These are phyloP conservation scores for Notoglanidium macrostoma DNA, from an alignment of 2,797 vertebrate species.

Conservation along the genomic window DNA sequence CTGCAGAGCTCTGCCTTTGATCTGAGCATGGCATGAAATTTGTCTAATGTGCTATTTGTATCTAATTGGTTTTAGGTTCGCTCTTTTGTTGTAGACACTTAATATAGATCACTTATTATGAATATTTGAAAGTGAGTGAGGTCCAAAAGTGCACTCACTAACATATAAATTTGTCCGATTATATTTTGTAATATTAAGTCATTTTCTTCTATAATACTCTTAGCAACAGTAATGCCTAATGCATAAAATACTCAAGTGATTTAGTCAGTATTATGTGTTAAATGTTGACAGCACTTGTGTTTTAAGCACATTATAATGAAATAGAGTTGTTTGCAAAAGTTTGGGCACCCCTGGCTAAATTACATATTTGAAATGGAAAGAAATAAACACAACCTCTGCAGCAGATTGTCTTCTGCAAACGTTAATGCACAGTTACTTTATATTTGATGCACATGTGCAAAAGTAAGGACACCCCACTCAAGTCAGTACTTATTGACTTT, in stretches of 20 bases:
- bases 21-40: neutral
- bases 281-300: neutral
- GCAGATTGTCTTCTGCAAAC: neutral
- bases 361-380: neutral
- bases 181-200: neutral
- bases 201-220: neutral
- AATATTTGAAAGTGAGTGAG: neutral
- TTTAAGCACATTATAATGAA: neutral
- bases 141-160: neutral
- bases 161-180: neutral
- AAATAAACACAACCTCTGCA: neutral
- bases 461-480: neutral
- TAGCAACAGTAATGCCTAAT: neutral
- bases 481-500: neutral
- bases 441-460: neutral
- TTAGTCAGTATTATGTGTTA: neutral
- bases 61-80: neutral
- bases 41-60: neutral
- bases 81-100: neutral
- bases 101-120: neutral
- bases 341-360: neutral
- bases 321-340: neutral
- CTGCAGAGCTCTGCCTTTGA: neutral
- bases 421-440: neutral
- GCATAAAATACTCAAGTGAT: neutral